Evolutionary conservation across 2,797 vertebrate genomes (phyloP).

Genomic region (Loriculus beryllinus): DNA sequence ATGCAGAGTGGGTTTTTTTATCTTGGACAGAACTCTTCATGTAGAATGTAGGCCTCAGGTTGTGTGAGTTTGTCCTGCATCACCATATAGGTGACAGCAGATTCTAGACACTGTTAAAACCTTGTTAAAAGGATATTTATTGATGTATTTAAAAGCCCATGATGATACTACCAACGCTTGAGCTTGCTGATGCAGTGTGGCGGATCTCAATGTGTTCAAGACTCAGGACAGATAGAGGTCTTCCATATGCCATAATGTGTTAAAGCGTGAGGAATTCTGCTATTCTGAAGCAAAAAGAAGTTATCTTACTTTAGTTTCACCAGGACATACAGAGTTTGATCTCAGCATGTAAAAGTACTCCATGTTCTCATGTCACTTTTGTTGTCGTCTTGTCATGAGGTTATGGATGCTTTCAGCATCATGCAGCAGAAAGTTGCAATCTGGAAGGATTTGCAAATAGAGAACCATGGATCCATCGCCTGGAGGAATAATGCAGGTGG

Average conservation of each 20-base stretch:
- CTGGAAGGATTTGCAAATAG: neutral
- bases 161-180: neutral
- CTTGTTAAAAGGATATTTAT: neutral
- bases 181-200: neutral
- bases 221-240: neutral
- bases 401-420: neutral
- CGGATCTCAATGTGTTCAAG: neutral
- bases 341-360: neutral
- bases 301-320: neutral
- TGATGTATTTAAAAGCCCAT: neutral
- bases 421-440: neutral
- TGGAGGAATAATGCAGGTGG: neutral
- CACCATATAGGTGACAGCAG: neutral
- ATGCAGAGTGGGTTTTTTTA: neutral
- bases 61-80: neutral
- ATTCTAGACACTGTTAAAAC: neutral
- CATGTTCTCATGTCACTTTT: rapidly evolving
- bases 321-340: neutral
- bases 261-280: neutral
- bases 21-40: neutral
- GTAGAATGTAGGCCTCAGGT: neutral
- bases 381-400: neutral
- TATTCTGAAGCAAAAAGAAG: neutral
- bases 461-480: neutral
- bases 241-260: neutral